phyloP scores from a whole-genome alignment of 1,140 invertebrate genomes.

The Neodiprion pinetum region DNA sequence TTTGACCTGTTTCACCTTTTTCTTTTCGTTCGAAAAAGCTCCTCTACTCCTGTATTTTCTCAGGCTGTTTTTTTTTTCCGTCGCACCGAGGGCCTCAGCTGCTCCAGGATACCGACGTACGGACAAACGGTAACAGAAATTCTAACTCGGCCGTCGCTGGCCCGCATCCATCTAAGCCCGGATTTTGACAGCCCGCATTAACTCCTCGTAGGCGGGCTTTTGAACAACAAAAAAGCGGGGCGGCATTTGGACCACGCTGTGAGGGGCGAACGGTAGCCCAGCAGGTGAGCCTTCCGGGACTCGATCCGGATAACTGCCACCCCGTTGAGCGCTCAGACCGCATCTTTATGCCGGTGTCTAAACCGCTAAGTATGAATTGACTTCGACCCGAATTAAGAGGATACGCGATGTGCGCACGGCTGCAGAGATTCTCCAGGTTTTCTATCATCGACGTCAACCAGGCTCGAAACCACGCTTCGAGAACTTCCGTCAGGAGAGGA shows the following conservation, averaged over 20 bases:
- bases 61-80: too few species aligned
- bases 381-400: background rate
- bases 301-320: slow-evolving; percentile 1
- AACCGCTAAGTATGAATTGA: background rate
- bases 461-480: too few species aligned
- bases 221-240: background rate
- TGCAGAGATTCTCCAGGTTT: too few species aligned
- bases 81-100: background rate
- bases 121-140: background rate
- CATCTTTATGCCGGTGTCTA: background rate
- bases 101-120: background rate
- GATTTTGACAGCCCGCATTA: background rate
- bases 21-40: background rate
- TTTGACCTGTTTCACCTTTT: background rate
- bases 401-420: too few species aligned
- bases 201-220: background rate
- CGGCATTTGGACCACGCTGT: background rate
- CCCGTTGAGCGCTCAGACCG: background rate
- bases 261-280: slow-evolving; percentile 6
- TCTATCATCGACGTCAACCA: too few species aligned
- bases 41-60: background rate
- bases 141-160: background rate
- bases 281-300: slow-evolving; percentile 4
- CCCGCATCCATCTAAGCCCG: background rate
- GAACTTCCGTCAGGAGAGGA: too few species aligned